phyloP scores from a whole-genome alignment of 2,888 invertebrate genomes.

The Xestia ashworthii region DNA sequence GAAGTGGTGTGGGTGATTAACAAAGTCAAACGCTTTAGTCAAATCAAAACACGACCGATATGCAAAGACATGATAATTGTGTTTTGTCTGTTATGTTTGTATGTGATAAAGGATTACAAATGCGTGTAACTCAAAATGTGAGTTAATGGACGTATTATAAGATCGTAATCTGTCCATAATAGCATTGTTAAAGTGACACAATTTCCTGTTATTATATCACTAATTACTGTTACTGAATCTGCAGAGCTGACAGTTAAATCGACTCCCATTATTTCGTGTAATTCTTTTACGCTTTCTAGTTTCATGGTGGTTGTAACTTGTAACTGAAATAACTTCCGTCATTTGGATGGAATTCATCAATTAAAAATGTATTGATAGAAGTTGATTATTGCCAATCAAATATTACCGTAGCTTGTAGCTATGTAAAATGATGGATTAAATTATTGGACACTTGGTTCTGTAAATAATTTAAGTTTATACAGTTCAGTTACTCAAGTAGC shows the following conservation, averaged over 20 bases:
- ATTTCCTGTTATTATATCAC: conserved; percentile 48
- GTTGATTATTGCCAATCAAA: background rate
- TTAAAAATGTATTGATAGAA: background rate
- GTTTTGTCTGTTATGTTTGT: background rate
- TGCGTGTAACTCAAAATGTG: conserved; percentile 27
- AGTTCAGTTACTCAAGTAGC: too few species aligned
- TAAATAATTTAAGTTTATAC: too few species aligned
- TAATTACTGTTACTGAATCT: conserved; percentile 39
- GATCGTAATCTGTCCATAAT: conserved; percentile 39
- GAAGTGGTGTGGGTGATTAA: background rate
- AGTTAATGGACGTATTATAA: conserved; percentile 43
- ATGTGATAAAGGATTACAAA: conserved; percentile 13
- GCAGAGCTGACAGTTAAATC: conserved; percentile 25
- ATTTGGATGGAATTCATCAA: conserved; percentile 7
- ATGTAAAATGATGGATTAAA: background rate
- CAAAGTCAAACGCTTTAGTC: conserved; percentile 23
- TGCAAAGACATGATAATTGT: conserved; percentile 11
- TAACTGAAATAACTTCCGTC: conserved; percentile 10
- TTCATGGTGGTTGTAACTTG: conserved; percentile 4
- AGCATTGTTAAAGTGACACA: conserved; percentile 45
- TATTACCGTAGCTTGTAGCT: background rate
- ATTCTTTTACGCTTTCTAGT: conserved; percentile 51
- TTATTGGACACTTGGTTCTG: background rate
- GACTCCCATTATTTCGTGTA: conserved; percentile 7
- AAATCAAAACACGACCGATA: background rate